Conservation (phyloP, 2,797 vertebrate genomes). For the Arrhamphus sclerolepis region DNA sequence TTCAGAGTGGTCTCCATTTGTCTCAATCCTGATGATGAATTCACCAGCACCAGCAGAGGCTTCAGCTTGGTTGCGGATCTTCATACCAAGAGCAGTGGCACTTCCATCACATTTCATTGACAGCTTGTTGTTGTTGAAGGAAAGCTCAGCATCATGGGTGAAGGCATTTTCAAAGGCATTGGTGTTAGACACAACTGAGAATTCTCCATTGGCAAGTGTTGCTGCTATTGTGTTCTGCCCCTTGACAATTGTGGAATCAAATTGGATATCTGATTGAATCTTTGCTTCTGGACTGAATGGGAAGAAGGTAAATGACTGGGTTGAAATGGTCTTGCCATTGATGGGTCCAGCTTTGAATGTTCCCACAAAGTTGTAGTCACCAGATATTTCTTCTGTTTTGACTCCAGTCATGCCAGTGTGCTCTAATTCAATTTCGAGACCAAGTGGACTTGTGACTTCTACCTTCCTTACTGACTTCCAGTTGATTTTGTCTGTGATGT, state of each 20-base stretch:
- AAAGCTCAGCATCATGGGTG: constrained; percentile 81
- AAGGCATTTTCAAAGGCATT: constrained; percentile 80
- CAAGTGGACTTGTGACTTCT: constrained; percentile 81
- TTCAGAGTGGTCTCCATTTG: constrained; percentile 77
- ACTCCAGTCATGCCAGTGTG: constrained; percentile 69
- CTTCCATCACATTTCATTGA: constrained; percentile 83
- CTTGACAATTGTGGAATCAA: constrained; percentile 84
- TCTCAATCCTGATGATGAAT: constrained; percentile 83
- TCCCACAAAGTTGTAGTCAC: constrained; percentile 77
- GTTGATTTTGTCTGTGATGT: constrained; percentile 63
- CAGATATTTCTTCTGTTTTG: constrained; percentile 72
- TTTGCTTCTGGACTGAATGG: constrained; percentile 72
- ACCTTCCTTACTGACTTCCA: constrained; percentile 77
- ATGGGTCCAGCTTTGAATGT: constrained; percentile 78
- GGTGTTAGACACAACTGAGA: constrained; percentile 83
- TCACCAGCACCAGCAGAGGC: constrained; percentile 77
- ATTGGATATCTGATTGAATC: constrained; percentile 80
- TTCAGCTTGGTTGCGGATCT: constrained; percentile 82
- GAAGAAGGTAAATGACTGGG: constrained; percentile 71
- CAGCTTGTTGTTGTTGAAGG: constrained; percentile 82
- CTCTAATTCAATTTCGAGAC: constrained; percentile 78
- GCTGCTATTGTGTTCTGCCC: constrained; percentile 82
- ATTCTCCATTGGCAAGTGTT: constrained; percentile 69
- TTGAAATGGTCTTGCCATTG: constrained; percentile 75
- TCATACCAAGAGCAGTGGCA: constrained; percentile 75